These are phyloP conservation scores for Baronia brevicornis DNA, from an alignment of 2,888 invertebrate genomes.

Conservation along the genomic window DNA sequence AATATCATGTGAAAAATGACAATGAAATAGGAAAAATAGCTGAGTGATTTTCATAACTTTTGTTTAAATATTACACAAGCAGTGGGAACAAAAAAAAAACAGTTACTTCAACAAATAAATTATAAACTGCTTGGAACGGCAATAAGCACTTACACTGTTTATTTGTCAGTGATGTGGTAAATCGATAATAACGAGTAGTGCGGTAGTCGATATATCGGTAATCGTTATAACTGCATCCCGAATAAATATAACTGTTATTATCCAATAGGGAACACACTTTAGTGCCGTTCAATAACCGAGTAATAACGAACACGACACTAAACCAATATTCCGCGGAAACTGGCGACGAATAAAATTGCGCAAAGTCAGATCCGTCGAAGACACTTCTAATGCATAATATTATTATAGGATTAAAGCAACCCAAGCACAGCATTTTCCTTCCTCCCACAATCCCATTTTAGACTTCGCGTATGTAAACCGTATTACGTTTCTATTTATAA, in stretches of 20 bases:
- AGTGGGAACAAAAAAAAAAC: too few relatives aligned
- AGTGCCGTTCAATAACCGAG: constrained; percentile 24
- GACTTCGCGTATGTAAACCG: too few relatives aligned
- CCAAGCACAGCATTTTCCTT: not conserved
- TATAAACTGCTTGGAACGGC: too few relatives aligned
- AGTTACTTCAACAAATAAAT: too few relatives aligned
- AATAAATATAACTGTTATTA: constrained; percentile 23
- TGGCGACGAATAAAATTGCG: constrained; percentile 17
- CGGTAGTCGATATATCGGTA: constrained; percentile 11
- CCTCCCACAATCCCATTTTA: too few relatives aligned
- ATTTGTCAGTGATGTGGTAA: constrained; percentile 9
- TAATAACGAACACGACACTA: constrained; percentile 26
- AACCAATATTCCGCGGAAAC: constrained; percentile 20
- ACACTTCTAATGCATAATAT: constrained; percentile 22
- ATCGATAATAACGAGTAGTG: constrained; percentile 14
- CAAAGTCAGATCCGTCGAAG: constrained; percentile 16
- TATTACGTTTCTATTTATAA: too few relatives aligned
- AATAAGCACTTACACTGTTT: too few relatives aligned
- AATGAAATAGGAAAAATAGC: too few relatives aligned
- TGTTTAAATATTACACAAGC: too few relatives aligned
- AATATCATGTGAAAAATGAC: too few relatives aligned
- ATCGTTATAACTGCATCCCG: constrained; percentile 14
- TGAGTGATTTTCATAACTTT: too few relatives aligned
- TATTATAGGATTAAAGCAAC: constrained; percentile 7
- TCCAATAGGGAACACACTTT: constrained; percentile 28